Evolutionary conservation across 1,140 invertebrate genomes (phyloP).

Genomic region (Elysia chlorotica): DNA sequence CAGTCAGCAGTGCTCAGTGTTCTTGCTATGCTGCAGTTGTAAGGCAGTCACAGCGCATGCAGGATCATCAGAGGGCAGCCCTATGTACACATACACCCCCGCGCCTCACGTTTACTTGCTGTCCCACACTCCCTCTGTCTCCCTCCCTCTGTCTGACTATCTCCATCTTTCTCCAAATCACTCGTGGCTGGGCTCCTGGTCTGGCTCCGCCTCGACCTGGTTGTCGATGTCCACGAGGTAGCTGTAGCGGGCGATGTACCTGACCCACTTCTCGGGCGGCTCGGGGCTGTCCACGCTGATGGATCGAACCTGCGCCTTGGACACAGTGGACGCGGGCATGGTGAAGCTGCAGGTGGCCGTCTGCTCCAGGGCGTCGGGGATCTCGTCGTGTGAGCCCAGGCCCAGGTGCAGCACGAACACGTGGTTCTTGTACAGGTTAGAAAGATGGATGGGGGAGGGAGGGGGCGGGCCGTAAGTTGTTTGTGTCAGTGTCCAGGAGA

Average conservation of each 20-base stretch:
- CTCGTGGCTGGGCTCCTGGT: conserved; percentile 22
- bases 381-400: conserved; percentile 94
- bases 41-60: too few species aligned
- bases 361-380: conserved; percentile 88
- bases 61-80: too few species aligned
- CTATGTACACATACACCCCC: background rate
- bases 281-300: conserved; percentile 90
- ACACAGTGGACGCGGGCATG: conserved; percentile 97
- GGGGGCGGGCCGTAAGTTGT: too few species aligned
- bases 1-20: background rate
- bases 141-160: background rate
- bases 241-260: conserved; percentile 95
- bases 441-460: too few species aligned
- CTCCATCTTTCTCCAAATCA: background rate
- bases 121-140: background rate
- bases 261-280: conserved; percentile 97
- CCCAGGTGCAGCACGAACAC: conserved; percentile 90
- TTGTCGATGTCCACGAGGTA: conserved; percentile 71
- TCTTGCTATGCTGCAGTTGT: too few species aligned
- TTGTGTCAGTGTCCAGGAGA: too few species aligned
- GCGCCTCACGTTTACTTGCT: background rate
- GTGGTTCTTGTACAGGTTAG: conserved; percentile 96
- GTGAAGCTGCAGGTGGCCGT: conserved; percentile 95
- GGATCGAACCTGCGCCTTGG: conserved; percentile 93
- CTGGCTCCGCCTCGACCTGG: conserved; percentile 33